phyloP scores from a whole-genome alignment of 37 sponge, comb jelly and placozoan species.

The Amphimedon queenslandica region DNA sequence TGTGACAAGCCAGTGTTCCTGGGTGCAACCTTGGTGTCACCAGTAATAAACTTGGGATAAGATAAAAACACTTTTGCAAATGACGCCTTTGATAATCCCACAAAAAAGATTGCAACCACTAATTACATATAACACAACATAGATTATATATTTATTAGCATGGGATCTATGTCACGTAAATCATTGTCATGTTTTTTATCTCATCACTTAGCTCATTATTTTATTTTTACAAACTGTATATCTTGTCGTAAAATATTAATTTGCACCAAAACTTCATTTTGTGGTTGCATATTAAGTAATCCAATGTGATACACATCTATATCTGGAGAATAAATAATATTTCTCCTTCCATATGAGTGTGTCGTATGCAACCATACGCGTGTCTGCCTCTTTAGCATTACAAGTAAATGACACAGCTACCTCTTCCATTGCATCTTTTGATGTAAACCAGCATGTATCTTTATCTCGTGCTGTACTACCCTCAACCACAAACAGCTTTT shows the following conservation, averaged over 20 bases:
- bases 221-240: neutral
- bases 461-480: neutral
- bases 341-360: neutral
- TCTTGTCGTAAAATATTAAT: neutral
- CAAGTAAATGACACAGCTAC: neutral
- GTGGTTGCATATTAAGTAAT: neutral
- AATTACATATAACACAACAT: slow-evolving; percentile 9
- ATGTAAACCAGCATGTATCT: neutral
- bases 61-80: neutral
- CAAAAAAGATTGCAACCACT: slow-evolving; percentile 30
- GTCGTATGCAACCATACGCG: neutral
- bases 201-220: neutral
- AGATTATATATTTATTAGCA: neutral
- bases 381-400: slow-evolving; percentile 3
- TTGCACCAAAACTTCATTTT: neutral
- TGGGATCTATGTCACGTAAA: neutral
- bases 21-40: neutral
- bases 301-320: slow-evolving; percentile 1
- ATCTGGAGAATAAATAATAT: neutral
- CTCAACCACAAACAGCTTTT: neutral
- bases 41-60: slow-evolving; percentile 1
- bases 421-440: neutral
- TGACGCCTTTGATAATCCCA: slow-evolving; percentile 15
- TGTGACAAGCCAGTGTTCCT: slow-evolving; percentile 1
- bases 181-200: neutral